Evolutionary conservation across 2,888 invertebrate genomes (phyloP).

Genomic region (Rugalucina vietnamica): DNA sequence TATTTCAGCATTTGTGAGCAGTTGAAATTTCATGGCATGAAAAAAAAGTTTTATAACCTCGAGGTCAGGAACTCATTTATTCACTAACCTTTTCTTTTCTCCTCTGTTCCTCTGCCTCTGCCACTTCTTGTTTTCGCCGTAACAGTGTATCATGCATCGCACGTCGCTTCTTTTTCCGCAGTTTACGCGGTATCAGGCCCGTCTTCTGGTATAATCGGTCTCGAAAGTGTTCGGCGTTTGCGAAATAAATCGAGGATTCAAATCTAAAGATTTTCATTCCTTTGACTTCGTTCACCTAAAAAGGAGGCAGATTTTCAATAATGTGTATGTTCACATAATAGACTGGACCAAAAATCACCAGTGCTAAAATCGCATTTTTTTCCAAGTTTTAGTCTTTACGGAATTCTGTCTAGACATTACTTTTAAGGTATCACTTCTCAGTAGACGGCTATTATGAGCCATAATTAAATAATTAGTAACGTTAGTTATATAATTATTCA

Average conservation of each 20-base stretch:
- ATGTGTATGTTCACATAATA: background rate
- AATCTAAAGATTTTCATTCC: conserved; percentile 85
- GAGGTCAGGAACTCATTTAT: background rate
- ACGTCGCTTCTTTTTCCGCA: conserved; percentile 68
- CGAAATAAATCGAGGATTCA: conserved; percentile 85
- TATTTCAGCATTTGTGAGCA: too few relatives aligned
- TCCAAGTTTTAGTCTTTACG: too few relatives aligned
- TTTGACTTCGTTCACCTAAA: conserved; percentile 79
- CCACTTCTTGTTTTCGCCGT: conserved; percentile 62
- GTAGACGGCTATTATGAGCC: too few relatives aligned
- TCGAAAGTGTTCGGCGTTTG: conserved; percentile 84
- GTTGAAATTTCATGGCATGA: too few relatives aligned
- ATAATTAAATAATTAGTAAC: too few relatives aligned
- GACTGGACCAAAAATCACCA: too few relatives aligned
- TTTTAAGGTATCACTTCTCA: too few relatives aligned
- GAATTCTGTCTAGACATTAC: too few relatives aligned
- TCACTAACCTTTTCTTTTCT: conserved; percentile 40
- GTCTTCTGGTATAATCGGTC: conserved; percentile 80
- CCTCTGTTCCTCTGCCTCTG: conserved; percentile 58
- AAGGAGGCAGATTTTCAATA: background rate
- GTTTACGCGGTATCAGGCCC: conserved; percentile 74
- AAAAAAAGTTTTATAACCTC: background rate
- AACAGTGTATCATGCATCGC: conserved; percentile 63
- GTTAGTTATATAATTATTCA: too few relatives aligned
- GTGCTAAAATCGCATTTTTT: too few relatives aligned